These are phyloP conservation scores for Poeciliopsis retropinna DNA, from an alignment of 2,113 vertebrate genomes.

Conservation along the genomic window DNA sequence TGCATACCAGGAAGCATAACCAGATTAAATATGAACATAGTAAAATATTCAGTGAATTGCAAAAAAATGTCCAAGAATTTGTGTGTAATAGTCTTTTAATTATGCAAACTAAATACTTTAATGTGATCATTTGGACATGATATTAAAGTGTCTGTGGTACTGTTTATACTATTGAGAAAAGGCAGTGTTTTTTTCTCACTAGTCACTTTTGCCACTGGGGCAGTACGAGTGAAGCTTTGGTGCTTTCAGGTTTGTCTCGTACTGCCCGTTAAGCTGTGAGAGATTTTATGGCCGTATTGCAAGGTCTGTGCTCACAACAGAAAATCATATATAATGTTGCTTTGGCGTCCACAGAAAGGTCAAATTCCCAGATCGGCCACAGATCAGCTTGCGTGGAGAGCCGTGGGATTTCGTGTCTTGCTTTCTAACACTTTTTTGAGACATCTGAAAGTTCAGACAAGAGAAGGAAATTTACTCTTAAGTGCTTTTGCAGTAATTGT, in stretches of 20 bases:
- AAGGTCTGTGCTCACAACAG: constrained; percentile 47
- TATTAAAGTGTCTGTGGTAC: neutral
- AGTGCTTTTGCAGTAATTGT: constrained; percentile 60
- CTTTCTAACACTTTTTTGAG: constrained; percentile 54
- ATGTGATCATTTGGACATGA: neutral
- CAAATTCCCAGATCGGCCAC: constrained; percentile 42
- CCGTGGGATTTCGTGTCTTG: constrained; percentile 23
- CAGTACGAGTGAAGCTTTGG: constrained; percentile 21
- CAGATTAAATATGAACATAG: too few species aligned
- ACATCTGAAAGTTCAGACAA: constrained; percentile 54
- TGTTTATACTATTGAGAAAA: neutral
- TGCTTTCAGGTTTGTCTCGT: constrained; percentile 41
- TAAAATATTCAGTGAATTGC: too few species aligned
- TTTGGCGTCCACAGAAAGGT: constrained; percentile 40
- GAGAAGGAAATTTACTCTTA: constrained; percentile 26
- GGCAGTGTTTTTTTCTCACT: constrained; percentile 9
- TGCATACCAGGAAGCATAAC: too few species aligned
- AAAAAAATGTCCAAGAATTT: too few species aligned
- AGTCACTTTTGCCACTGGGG: constrained; percentile 7
- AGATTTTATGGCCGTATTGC: constrained; percentile 58
- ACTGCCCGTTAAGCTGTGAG: constrained; percentile 53
- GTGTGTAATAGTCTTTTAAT: constrained; percentile 18
- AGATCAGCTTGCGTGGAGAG: constrained; percentile 35
- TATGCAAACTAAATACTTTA: neutral
- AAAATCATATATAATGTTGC: constrained; percentile 62